These are phyloP conservation scores for Ibycter americanus DNA, from an alignment of 2,797 vertebrate species.

Conservation along the genomic window DNA sequence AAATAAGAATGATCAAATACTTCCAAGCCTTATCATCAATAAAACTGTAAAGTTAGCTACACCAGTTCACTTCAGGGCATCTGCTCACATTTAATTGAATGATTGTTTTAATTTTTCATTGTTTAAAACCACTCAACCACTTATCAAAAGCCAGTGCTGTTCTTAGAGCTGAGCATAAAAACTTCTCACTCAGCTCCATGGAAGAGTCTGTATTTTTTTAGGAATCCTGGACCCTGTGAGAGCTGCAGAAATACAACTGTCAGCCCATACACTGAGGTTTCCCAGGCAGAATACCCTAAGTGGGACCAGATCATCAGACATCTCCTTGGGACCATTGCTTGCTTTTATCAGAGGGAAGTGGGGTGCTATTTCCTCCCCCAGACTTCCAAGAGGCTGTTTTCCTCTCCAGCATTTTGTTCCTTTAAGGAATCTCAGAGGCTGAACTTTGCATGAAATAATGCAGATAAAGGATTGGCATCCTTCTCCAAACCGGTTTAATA, in stretches of 20 bases:
- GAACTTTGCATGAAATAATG: neutral
- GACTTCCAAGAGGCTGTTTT: neutral
- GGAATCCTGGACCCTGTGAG: neutral
- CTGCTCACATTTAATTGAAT: constrained; percentile 61
- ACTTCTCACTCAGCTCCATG: neutral
- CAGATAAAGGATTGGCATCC: neutral
- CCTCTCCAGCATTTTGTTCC: neutral
- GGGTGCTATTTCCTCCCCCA: neutral
- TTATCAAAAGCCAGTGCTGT: constrained; percentile 42
- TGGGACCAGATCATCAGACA: neutral
- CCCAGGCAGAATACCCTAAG: neutral
- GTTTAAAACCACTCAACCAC: constrained; percentile 59
- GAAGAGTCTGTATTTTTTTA: neutral
- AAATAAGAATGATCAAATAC: constrained; percentile 53
- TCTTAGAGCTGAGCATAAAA: neutral
- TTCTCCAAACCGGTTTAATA: neutral
- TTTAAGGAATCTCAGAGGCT: neutral
- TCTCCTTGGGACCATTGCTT: neutral
- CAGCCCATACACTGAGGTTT: neutral
- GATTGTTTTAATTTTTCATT: constrained; percentile 70
- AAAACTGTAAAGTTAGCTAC: constrained; percentile 39
- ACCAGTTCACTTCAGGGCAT: constrained; percentile 51
- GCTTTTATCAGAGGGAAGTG: neutral
- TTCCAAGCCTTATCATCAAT: constrained; percentile 50
- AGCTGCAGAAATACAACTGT: neutral